These are phyloP conservation scores for Calidris pygmaea DNA, from an alignment of 2,113 vertebrate species.

Conservation along the genomic window DNA sequence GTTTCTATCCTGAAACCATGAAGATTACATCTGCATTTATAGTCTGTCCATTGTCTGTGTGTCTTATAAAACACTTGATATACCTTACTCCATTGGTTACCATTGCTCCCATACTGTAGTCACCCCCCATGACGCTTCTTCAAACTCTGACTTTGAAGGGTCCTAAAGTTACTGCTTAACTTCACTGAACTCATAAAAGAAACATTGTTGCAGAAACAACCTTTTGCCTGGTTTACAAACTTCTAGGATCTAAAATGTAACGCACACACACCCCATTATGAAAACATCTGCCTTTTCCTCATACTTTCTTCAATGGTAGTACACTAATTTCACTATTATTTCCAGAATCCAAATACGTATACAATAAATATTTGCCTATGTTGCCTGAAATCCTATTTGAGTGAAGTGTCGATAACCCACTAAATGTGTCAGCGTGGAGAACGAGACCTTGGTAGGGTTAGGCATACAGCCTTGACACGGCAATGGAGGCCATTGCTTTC, in stretches of 20 bases:
- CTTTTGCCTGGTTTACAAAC: neutral
- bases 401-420: neutral
- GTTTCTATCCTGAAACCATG: neutral
- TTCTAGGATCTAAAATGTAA: neutral
- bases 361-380: neutral
- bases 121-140: neutral
- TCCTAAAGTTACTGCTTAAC: neutral
- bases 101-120: neutral
- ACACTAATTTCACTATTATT: neutral
- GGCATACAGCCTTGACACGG: fast-evolving
- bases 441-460: neutral
- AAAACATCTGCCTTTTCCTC: neutral
- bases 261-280: neutral
- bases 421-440: neutral
- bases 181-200: neutral
- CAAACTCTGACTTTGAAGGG: neutral
- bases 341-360: neutral
- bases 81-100: too few relatives aligned
- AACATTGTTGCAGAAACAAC: neutral
- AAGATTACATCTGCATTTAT: neutral
- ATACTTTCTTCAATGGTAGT: neutral
- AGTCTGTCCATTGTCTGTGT: neutral
- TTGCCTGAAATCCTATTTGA: neutral
- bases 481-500: fast-evolving
- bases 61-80: neutral